A percentile compares a stretch with the other conserved stretches of the same genome.
Conservation (phyloP, 2,888 invertebrate genomes). For the Phymatocera aterrima region DNA sequence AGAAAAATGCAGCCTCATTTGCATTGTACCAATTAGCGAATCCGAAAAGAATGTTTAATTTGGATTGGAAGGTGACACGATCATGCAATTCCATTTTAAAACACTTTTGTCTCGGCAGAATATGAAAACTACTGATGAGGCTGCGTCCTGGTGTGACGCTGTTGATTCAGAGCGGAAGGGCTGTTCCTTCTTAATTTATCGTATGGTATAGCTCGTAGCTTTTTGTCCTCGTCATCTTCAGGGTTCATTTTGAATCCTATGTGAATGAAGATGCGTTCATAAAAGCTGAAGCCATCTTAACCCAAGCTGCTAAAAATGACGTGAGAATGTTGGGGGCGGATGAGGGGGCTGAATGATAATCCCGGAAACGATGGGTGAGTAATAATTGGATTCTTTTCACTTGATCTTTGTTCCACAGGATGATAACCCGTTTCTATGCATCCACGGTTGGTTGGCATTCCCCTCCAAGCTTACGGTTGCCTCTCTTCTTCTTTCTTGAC, state of each 20-base stretch:
- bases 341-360: background rate
- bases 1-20: too few relatives aligned
- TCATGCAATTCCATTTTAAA: too few relatives aligned
- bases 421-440: conserved; percentile 56
- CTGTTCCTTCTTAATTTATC: background rate
- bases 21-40: background rate
- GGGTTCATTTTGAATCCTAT: background rate
- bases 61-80: background rate
- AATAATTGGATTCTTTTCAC: conserved; percentile 22
- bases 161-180: background rate
- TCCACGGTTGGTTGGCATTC: conserved; percentile 59
- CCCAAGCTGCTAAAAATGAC: background rate
- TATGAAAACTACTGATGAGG: background rate
- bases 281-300: background rate
- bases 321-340: background rate
- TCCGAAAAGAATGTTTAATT: background rate
- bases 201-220: background rate
- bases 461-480: conserved; percentile 39
- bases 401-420: conserved; percentile 40
- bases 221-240: background rate
- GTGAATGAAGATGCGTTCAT: background rate
- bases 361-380: conserved; percentile 28
- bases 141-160: background rate
- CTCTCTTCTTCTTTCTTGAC: conserved; percentile 34
- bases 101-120: background rate